Percentiles rank a stretch among this genome's conserved stretches.
Conservation (phyloP, 1,140 invertebrate species). For the Hycleus phaleratus region DNA sequence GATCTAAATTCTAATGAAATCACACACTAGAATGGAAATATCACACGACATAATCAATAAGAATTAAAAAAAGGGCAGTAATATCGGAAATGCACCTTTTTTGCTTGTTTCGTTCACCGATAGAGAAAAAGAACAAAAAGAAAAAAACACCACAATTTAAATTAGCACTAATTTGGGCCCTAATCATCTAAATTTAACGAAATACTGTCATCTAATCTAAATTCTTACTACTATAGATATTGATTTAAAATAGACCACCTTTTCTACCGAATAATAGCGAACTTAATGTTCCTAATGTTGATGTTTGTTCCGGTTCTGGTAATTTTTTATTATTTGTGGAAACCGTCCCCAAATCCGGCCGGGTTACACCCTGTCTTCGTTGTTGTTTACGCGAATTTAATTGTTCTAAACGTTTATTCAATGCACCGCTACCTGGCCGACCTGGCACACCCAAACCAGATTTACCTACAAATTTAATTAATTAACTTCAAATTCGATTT, state of each 20-base stretch:
- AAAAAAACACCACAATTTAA: too few relatives aligned
- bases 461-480: neutral
- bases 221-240: too few relatives aligned
- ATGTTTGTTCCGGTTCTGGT: constrained; percentile 37
- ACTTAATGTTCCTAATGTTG: constrained; percentile 69
- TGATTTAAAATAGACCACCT: constrained; percentile 62
- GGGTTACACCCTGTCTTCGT: constrained; percentile 41
- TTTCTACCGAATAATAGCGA: constrained; percentile 74
- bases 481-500: neutral
- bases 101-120: too few relatives aligned
- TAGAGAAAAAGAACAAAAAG: too few relatives aligned
- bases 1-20: too few relatives aligned
- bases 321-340: constrained; percentile 38
- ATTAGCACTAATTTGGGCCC: too few relatives aligned
- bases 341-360: constrained; percentile 50
- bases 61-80: too few relatives aligned
- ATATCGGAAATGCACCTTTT: too few relatives aligned
- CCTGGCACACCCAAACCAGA: constrained; percentile 45
- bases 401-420: constrained; percentile 43
- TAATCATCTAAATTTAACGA: too few relatives aligned
- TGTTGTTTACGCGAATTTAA: constrained; percentile 40
- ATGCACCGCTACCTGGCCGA: constrained; percentile 46
- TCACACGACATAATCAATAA: too few relatives aligned
- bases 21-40: too few relatives aligned
- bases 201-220: too few relatives aligned